Percentiles rank a stretch among this genome's conserved stretches.
Evolutionary conservation across 2,797 vertebrate species (phyloP).

Genomic region (Spinus olivaceus): DNA sequence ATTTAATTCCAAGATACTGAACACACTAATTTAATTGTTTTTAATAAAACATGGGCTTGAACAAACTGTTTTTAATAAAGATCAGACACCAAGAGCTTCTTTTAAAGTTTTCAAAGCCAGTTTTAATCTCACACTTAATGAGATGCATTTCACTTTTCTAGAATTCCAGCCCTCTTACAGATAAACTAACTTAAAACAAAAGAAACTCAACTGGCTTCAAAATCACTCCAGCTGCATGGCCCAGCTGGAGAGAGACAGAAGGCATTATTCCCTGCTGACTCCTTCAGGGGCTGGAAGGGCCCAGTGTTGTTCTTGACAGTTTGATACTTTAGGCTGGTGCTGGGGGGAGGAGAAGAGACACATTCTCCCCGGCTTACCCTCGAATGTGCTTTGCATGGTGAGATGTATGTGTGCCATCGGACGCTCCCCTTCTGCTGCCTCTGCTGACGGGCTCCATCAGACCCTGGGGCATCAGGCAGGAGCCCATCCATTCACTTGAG

Average conservation of each 20-base stretch:
- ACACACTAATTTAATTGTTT: not conserved
- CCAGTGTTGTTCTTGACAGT: not conserved
- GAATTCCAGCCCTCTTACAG: not conserved
- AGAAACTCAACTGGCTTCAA: slow-evolving; percentile 26
- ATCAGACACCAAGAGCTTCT: not conserved
- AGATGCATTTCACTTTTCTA: not conserved
- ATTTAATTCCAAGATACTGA: not conserved
- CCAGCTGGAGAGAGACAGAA: not conserved
- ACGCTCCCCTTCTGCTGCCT: not conserved
- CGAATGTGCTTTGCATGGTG: fast-evolving
- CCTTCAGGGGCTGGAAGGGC: not conserved
- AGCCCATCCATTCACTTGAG: not conserved
- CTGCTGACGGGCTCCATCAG: not conserved
- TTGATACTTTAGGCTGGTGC: not conserved
- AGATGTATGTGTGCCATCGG: fast-evolving
- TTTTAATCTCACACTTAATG: slow-evolving; percentile 11
- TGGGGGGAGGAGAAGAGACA: not conserved
- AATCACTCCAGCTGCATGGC: slow-evolving; percentile 1
- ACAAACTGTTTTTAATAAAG: slow-evolving; percentile 14
- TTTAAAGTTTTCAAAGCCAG: not conserved
- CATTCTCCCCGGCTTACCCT: not conserved
- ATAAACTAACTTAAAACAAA: not conserved
- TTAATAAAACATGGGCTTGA: not conserved
- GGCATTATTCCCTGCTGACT: not conserved
- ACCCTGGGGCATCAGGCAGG: not conserved